These are phyloP conservation scores for Bursaphelenchus mucronatus DNA, from an alignment of 1,140 invertebrate genomes.

Conservation along the genomic window DNA sequence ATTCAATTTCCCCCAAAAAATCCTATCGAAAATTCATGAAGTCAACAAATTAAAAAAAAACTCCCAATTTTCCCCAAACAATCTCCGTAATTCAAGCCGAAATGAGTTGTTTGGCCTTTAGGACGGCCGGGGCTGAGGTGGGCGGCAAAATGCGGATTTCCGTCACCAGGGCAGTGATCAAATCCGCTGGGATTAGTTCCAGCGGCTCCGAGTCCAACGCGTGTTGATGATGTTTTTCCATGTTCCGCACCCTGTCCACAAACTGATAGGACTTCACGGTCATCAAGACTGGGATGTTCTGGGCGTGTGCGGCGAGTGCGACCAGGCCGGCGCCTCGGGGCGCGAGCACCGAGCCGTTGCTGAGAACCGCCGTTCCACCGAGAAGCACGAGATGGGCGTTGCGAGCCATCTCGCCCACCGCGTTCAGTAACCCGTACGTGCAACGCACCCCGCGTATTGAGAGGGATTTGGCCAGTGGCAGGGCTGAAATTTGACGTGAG, in stretches of 20 bases:
- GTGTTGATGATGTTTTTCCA: constrained; percentile 13
- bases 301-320: constrained; percentile 15
- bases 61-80: too few relatives aligned
- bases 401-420: constrained; percentile 23
- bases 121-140: constrained; percentile 22
- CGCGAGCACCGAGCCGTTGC: constrained; percentile 23
- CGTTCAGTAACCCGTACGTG: constrained; percentile 32
- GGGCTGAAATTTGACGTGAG: constrained; percentile 7
- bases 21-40: too few relatives aligned
- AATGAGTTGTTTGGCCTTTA: constrained; percentile 23
- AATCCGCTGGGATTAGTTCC: constrained; percentile 10
- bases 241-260: constrained; percentile 23
- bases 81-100: too few relatives aligned
- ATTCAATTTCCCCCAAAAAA: too few relatives aligned
- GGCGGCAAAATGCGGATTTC: constrained; percentile 27
- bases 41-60: too few relatives aligned
- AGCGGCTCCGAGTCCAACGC: constrained; percentile 17
- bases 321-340: constrained; percentile 16
- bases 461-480: constrained; percentile 3
- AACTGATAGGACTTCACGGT: constrained; percentile 26
- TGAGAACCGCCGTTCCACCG: constrained; percentile 18
- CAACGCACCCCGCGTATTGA: constrained; percentile 19
- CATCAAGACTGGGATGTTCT: constrained; percentile 22
- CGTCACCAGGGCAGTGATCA: constrained; percentile 29
- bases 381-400: constrained; percentile 27